Percentiles rank a stretch among this genome's conserved stretches.
Evolutionary conservation across 2,888 invertebrate genomes (phyloP).

Genomic region (Stictocephala bisonia): DNA sequence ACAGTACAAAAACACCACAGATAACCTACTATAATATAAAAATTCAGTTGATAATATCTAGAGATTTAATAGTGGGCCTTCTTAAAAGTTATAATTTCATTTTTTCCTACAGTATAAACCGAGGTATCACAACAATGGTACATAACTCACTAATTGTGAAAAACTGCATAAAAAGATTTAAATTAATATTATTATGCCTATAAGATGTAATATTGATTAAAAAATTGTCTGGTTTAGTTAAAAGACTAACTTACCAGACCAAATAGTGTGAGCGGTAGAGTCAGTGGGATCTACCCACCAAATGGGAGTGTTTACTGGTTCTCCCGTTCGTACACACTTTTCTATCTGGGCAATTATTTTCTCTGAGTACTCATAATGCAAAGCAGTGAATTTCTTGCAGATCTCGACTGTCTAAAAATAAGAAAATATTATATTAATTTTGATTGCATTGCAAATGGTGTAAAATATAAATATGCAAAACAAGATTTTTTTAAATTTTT

Average conservation of each 20-base stretch:
- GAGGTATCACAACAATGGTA: neutral
- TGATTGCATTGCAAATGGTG: slow-evolving; percentile 9
- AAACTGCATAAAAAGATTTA: no score
- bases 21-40: no score
- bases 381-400: slow-evolving; percentile 71
- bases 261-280: slow-evolving; percentile 67
- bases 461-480: no score
- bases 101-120: no score
- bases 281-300: slow-evolving; percentile 87
- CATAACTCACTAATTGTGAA: neutral
- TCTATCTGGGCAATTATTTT: slow-evolving; percentile 73
- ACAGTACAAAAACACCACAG: no score
- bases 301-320: slow-evolving; percentile 82
- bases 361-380: slow-evolving; percentile 72
- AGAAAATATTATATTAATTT: slow-evolving; percentile 39
- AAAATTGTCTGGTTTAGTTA: no score
- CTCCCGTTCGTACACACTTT: slow-evolving; percentile 70
- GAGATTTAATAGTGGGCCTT: no score
- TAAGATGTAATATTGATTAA: no score
- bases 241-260: slow-evolving; percentile 62
- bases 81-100: no score
- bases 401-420: slow-evolving; percentile 71
- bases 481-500: no score
- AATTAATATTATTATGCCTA: no score
- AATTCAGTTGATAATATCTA: no score